Percentiles rank a stretch among this genome's conserved stretches.
These are phyloP conservation scores for Noctua comes DNA, from an alignment of 2,888 invertebrate species.

Conservation along the genomic window DNA sequence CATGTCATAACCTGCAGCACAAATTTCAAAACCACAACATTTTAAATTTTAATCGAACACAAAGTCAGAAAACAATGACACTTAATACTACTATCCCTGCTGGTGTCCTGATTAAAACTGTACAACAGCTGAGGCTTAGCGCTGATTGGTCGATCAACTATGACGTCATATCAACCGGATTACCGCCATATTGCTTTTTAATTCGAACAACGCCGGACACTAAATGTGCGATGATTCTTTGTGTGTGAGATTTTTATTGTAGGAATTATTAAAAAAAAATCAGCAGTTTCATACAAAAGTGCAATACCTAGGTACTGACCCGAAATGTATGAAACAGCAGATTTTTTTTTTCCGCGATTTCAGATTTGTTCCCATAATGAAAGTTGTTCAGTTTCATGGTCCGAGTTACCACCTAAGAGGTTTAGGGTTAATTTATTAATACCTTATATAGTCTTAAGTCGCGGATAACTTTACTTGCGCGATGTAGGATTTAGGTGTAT, in stretches of 20 bases:
- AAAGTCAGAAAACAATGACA: constrained; percentile 24
- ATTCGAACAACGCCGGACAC: constrained; percentile 41
- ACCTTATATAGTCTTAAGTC: too few species aligned
- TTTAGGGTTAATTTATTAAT: too few species aligned
- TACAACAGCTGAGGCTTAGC: constrained; percentile 60
- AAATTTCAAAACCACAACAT: background rate
- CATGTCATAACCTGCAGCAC: background rate
- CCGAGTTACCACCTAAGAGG: too few species aligned
- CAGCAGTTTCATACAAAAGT: too few species aligned
- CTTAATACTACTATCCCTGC: constrained; percentile 18
- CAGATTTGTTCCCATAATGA: too few species aligned
- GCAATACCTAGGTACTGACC: too few species aligned
- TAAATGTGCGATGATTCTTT: constrained; percentile 9
- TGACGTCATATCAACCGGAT: constrained; percentile 59
- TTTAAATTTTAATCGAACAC: background rate
- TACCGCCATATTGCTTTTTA: constrained; percentile 63
- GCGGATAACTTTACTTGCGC: too few species aligned
- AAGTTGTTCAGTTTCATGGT: too few species aligned
- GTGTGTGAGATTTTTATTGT: background rate
- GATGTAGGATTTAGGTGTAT: too few species aligned
- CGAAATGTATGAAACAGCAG: too few species aligned
- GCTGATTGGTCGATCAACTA: constrained; percentile 61
- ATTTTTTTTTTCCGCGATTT: too few species aligned
- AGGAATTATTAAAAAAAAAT: too few species aligned
- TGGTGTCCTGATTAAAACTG: constrained; percentile 56